Conservation (phyloP, 2,888 invertebrate species). For the Creontiades dilutus region DNA sequence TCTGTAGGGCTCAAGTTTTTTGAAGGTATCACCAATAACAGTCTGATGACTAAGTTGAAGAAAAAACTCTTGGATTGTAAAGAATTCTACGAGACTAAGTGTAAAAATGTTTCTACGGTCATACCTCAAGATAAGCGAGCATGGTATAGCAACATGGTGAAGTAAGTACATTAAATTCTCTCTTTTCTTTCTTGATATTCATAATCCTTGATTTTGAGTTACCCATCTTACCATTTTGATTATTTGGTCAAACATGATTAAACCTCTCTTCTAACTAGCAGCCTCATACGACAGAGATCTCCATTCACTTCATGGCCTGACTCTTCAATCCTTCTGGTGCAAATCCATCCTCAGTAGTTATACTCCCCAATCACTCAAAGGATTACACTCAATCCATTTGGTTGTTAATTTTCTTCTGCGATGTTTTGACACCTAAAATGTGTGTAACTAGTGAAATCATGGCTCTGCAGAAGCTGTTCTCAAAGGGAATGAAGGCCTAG, state of each 20-base stretch:
- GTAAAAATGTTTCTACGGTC: conserved; percentile 78
- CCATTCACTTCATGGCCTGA: too few species aligned
- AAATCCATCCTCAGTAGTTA: too few species aligned
- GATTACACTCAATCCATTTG: too few species aligned
- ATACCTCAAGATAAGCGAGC: conserved; percentile 74
- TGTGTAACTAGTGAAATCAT: too few species aligned
- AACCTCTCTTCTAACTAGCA: too few species aligned
- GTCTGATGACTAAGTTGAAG: conserved; percentile 85
- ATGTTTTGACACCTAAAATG: too few species aligned
- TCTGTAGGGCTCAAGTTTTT: conserved; percentile 89
- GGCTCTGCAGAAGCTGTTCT: too few species aligned
- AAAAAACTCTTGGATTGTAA: conserved; percentile 84
- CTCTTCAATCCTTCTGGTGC: too few species aligned
- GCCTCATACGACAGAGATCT: too few species aligned
- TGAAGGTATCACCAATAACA: conserved; percentile 84
- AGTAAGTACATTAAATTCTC: conserved; percentile 56
- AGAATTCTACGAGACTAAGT: conserved; percentile 80
- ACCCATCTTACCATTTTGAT: not conserved
- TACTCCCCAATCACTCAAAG: too few species aligned
- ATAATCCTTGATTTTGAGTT: not conserved
- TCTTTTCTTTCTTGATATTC: not conserved
- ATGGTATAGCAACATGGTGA: conserved; percentile 72
- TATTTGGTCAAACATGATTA: not conserved
- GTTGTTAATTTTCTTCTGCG: too few species aligned
- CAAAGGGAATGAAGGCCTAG: too few species aligned